A percentile compares a stretch with the other conserved stretches of the same genome.
These are phyloP conservation scores for Bubalus kerabau DNA, from an alignment of 2,113 vertebrate species.

Conservation along the genomic window DNA sequence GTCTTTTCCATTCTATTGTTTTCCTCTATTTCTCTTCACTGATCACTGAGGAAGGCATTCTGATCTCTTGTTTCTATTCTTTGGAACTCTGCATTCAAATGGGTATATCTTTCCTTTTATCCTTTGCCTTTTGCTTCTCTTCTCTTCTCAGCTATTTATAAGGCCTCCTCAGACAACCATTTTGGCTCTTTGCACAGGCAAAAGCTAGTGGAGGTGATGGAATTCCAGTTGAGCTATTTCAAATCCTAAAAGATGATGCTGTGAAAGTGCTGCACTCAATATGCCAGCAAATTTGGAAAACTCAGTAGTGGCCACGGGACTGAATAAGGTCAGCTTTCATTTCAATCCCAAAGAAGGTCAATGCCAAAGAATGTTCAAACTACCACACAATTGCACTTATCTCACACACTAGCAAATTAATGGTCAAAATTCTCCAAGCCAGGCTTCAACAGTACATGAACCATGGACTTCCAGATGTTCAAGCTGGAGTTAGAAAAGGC, in stretches of 20 bases:
- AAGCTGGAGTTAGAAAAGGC: neutral
- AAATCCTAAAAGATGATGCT: neutral
- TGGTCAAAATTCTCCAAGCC: neutral
- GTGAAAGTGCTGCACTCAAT: neutral
- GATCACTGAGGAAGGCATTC: neutral
- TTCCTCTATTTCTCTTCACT: neutral
- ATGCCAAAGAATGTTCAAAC: neutral
- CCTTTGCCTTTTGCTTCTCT: neutral
- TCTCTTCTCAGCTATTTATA: neutral
- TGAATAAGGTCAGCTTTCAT: neutral
- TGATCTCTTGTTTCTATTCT: neutral
- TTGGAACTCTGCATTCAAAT: neutral
- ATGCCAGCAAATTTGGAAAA: neutral
- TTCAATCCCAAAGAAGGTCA: neutral
- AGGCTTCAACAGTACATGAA: neutral
- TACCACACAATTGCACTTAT: neutral
- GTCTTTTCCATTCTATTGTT: neutral
- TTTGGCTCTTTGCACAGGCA: neutral
- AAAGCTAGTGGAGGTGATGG: neutral
- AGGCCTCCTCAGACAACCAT: neutral
- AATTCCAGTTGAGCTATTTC: neutral
- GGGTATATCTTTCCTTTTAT: neutral
- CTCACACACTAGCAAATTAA: neutral
- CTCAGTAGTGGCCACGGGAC: neutral
- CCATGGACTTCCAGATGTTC: neutral